Base-by-base conservation (phyloP, 2,797 vertebrate species). In the Enteromius thamalakanensis region DNA sequence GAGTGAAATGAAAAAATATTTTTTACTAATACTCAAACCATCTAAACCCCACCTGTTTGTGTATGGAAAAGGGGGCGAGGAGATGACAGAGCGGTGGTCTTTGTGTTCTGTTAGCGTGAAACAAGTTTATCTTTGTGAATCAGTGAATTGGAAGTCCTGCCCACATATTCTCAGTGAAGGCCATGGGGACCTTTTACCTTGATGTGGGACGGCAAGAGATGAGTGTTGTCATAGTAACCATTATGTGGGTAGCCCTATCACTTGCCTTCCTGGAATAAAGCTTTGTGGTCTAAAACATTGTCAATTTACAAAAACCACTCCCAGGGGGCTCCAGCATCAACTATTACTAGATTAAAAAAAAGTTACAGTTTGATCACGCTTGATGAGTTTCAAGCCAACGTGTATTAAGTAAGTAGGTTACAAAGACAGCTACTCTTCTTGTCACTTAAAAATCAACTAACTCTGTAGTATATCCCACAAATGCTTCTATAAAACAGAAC, bases 221-320 rank as follows among this genome's bases (percentile, higher is more conserved):
- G 81, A 69, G 26, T 85, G 84, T 85, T 85, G 86, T 85, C 76
- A 87, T 87, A 84, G 86, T 79, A 87, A 87, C 86, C 58, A 82
- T 76, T 62, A 67, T 75, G 85, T 80, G 76, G 83, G 55, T 84
- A 70, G 82, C 80, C 51, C 0, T 49, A 17, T 81, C 65, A 37
- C 23, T 47, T 58, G 26, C n/a, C 79, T 89, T 89, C 87, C 87
- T 87, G 88, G 87, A 86, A 89, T 85, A 84, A 17, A 69, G 60
- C 49, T 62, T 45, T 62, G 65, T 45, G 81, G 68, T 80, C 23
- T 81, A 8, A 87, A 58, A 40, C 69, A 74, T 80, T 67, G 47
- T 79, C 55, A 15, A 21, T 71, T 80, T 47, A 72, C 34, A 42
- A 67, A 78, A 77, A 85, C 79, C 79, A 71, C 83, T 82, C 77